Evolutionary conservation across 2,113 vertebrate species (phyloP), one percentile per base, ranked within the genome.

Genomic region (Parus major): DNA sequence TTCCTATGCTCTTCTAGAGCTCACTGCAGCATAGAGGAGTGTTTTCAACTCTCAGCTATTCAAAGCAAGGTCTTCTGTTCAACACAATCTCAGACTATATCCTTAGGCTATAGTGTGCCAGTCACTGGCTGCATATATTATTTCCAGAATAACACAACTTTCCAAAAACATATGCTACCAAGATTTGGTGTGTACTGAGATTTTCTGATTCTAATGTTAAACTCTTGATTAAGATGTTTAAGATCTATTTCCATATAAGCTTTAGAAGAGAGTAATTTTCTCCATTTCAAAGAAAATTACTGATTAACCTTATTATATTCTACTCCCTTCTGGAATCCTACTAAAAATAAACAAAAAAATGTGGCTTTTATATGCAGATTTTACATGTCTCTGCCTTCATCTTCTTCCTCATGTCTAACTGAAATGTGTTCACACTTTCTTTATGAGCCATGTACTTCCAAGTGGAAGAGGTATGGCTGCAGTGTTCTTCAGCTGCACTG

Each of bases 1-100:
- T 59, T 39, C 1, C 2, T 13, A 35, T 3, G 1, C 42, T 56
- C 27, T 63, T 68, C 64, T 1, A 44, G 0, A 75, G 42, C 9
- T 75, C 44, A 53, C 10, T 66, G 44, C n/a, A 47, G 19, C 1
- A 2, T 19, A 41, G 5, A n/a, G 25, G 19, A 69, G 5, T 39
- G 28, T 44, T 60, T 80, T 64, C 64, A 86, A 50, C 25, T 63
- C 12, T 41, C 22, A 36, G 23, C 28, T 71, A 36, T 20, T 23
- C 35, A 70, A 73, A 42, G 5, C 3, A 23, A 80, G 14, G 5
- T 53, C 7, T 81, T 65, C 64, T 71, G 24, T 70, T 77, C 35
- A 68, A 47, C 2, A 3, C 13, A 41, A 72, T 20, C 33, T 72
- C 49, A 69, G 10, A 89, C 25, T 55, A 46, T 22, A 72, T 36